Conservation (phyloP, 1,140 invertebrate genomes). For the Nephila pilipes region DNA sequence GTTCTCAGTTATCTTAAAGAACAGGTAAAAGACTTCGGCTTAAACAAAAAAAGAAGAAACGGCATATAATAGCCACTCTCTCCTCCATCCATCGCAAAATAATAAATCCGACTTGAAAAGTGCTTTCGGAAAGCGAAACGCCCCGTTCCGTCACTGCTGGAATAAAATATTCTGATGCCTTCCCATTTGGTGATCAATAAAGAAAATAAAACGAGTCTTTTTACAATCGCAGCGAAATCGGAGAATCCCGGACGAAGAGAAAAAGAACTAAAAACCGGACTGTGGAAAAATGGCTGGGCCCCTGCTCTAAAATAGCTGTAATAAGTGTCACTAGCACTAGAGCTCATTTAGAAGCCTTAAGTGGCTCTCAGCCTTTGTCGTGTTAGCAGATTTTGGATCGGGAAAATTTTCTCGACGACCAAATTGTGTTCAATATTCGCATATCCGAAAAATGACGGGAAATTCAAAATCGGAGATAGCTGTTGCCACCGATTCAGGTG, state of each 20-base stretch:
- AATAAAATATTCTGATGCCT: slow-evolving; percentile 49
- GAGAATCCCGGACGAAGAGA: background rate
- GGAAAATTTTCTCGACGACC: background rate
- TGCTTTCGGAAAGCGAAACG: background rate
- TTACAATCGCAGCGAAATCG: slow-evolving; percentile 52
- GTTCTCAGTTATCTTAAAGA: too few species aligned
- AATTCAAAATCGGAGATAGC: slow-evolving; percentile 13
- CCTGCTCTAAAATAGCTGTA: slow-evolving; percentile 9
- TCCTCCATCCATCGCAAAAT: background rate
- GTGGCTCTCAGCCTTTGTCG: slow-evolving; percentile 39
- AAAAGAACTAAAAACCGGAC: background rate
- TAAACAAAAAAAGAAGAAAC: background rate
- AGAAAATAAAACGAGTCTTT: slow-evolving; percentile 17
- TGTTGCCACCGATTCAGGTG: background rate
- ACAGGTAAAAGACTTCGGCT: background rate
- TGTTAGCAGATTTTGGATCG: slow-evolving; percentile 44
- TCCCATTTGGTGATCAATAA: slow-evolving; percentile 35
- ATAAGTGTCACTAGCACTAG: slow-evolving; percentile 52
- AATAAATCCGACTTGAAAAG: slow-evolving; percentile 41
- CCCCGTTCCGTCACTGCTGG: background rate
- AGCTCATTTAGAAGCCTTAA: slow-evolving; percentile 32
- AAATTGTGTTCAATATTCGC: slow-evolving; percentile 10
- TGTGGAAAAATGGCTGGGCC: background rate
- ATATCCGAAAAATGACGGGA: slow-evolving; percentile 1
- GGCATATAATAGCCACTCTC: background rate